Evolutionary conservation across 2,113 vertebrate species (phyloP).

Genomic region (Stictonetta naevosa): DNA sequence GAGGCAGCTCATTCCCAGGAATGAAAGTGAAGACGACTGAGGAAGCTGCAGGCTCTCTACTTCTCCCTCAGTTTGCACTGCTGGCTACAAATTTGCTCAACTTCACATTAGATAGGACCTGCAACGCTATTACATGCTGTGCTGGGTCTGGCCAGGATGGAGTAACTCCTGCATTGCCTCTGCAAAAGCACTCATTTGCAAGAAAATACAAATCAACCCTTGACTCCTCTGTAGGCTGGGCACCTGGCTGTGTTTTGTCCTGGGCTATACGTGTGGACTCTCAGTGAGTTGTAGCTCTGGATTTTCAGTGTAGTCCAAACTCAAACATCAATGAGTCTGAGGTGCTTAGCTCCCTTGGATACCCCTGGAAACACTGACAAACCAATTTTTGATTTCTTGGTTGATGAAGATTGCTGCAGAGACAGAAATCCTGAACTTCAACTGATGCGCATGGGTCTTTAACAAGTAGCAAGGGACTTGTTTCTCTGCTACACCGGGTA

Average conservation of each 20-base stretch:
- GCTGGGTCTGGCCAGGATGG: too few species aligned
- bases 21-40: not conserved
- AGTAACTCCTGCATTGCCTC: not conserved
- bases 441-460: not conserved
- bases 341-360: not conserved
- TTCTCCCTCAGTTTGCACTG: not conserved
- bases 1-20: not conserved
- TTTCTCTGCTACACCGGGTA: fast-evolving
- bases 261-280: not conserved
- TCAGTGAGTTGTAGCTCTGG: fast-evolving
- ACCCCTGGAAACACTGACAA: not conserved
- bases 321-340: not conserved
- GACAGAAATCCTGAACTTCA: not conserved
- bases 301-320: not conserved
- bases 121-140: not conserved
- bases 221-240: not conserved
- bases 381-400: not conserved
- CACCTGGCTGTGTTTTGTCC: not conserved
- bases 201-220: not conserved
- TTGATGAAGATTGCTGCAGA: not conserved
- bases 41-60: not conserved
- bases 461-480: not conserved
- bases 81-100: not conserved
- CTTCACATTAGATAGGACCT: not conserved
- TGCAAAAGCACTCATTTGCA: not conserved